Evolutionary conservation across 2,888 invertebrate genomes (phyloP).

Genomic region (Rhimphoctona megacephalus): DNA sequence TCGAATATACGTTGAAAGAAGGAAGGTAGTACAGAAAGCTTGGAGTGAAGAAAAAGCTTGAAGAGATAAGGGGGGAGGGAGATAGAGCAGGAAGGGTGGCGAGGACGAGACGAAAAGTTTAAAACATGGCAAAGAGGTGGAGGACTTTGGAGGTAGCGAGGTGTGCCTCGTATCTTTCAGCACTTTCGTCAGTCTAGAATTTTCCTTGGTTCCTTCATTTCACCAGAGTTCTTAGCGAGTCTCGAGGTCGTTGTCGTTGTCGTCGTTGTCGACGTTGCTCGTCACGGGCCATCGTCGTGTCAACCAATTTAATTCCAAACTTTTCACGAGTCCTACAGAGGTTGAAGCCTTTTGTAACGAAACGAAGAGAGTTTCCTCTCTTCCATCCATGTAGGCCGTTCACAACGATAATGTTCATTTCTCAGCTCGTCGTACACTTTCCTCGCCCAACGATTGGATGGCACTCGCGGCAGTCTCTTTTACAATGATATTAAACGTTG

Average conservation of each 20-base stretch:
- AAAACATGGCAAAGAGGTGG: constrained; percentile 70
- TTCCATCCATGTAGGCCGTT: constrained; percentile 30
- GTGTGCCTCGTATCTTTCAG: constrained; percentile 49
- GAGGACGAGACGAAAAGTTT: constrained; percentile 72
- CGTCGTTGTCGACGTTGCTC: constrained; percentile 50
- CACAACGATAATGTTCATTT: constrained; percentile 58
- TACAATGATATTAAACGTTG: constrained; percentile 69
- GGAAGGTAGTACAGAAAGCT: constrained; percentile 46
- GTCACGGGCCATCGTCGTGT: constrained; percentile 68
- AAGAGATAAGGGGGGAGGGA: neutral
- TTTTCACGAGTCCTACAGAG: constrained; percentile 71
- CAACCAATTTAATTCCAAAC: constrained; percentile 79
- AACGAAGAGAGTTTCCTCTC: constrained; percentile 25
- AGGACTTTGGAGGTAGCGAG: constrained; percentile 42
- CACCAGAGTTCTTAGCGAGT: constrained; percentile 28
- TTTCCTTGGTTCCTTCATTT: constrained; percentile 42
- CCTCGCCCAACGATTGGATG: constrained; percentile 57
- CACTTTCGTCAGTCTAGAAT: constrained; percentile 39
- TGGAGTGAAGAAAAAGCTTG: constrained; percentile 49
- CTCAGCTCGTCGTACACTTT: constrained; percentile 50
- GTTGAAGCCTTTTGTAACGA: constrained; percentile 58
- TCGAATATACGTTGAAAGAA: constrained; percentile 42
- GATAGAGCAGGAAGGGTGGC: constrained; percentile 47
- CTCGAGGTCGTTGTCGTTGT: constrained; percentile 5
- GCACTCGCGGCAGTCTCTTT: constrained; percentile 69